These are phyloP conservation scores for Mythimna pallens DNA, from an alignment of 2,888 invertebrate species.

Conservation along the genomic window DNA sequence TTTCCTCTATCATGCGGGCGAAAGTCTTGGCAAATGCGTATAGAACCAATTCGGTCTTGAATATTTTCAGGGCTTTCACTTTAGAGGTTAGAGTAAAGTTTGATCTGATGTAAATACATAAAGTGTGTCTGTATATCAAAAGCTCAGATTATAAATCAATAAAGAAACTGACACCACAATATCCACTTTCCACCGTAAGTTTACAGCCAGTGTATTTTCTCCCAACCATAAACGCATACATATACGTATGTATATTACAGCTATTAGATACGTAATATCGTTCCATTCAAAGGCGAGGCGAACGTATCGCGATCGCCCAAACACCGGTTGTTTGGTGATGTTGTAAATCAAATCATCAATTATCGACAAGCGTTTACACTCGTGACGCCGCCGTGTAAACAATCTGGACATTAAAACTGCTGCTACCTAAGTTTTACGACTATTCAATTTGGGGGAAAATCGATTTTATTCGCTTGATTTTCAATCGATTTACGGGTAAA, in stretches of 20 bases:
- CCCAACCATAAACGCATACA: conserved; percentile 45
- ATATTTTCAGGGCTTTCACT: background rate
- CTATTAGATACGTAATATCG: conserved; percentile 74
- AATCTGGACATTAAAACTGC: conserved; percentile 87
- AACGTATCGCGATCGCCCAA: conserved; percentile 84
- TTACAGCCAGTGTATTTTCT: conserved; percentile 41
- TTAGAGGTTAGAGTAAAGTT: background rate
- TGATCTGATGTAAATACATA: background rate
- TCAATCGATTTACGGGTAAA: conserved; percentile 85
- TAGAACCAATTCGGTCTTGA: background rate
- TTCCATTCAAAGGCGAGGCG: conserved; percentile 82
- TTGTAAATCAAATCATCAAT: conserved; percentile 91
- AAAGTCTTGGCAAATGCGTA: too few relatives aligned
- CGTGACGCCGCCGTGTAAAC: conserved; percentile 90
- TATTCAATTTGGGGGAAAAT: conserved; percentile 90
- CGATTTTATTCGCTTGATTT: conserved; percentile 90
- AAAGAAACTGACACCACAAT: conserved; percentile 3
- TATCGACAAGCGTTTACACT: conserved; percentile 90
- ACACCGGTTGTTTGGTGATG: conserved; percentile 90
- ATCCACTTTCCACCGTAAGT: conserved; percentile 1
- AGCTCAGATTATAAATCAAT: conserved; percentile 13
- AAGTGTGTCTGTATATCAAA: background rate
- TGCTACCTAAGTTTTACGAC: conserved; percentile 88
- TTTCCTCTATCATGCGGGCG: too few relatives aligned
- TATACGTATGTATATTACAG: conserved; percentile 65